Percentiles rank a stretch among this genome's conserved stretches.
phyloP scores from a whole-genome alignment of 2,113 vertebrate species.

The Rhombomys opimus region DNA sequence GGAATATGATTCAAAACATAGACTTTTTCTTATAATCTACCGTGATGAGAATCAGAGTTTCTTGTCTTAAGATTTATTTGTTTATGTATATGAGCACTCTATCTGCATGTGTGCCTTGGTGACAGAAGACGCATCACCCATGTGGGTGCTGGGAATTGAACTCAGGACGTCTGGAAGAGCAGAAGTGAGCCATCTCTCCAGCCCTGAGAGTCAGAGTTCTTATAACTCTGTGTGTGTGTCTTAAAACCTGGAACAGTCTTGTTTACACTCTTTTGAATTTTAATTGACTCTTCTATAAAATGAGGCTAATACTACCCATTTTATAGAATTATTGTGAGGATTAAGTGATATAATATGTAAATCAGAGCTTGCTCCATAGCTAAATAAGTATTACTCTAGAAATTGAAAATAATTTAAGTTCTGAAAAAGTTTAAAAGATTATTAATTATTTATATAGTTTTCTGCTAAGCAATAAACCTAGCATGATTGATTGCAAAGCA shows the following conservation, averaged over 20 bases:
- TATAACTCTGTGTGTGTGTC: neutral
- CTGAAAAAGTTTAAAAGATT: constrained; percentile 55
- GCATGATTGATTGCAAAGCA: constrained; percentile 9
- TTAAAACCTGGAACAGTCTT: constrained; percentile 1
- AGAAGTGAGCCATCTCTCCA: neutral
- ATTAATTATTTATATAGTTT: constrained; percentile 60
- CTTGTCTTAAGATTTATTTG: neutral
- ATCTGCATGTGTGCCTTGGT: neutral
- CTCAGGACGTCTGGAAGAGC: neutral
- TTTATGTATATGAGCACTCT: neutral
- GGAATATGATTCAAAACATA: constrained; percentile 32
- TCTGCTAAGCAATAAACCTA: constrained; percentile 54
- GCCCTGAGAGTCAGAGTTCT: constrained; percentile 10
- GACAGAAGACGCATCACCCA: neutral
- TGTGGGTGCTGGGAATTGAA: neutral
- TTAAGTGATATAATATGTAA: constrained; percentile 44
- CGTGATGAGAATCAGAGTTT: constrained; percentile 29
- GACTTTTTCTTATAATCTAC: constrained; percentile 45
- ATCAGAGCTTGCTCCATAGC: neutral
- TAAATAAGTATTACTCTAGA: constrained; percentile 46
- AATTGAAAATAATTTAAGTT: constrained; percentile 64
- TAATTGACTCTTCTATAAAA: constrained; percentile 57
- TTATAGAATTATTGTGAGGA: constrained; percentile 52
- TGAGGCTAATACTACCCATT: neutral
- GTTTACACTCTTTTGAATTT: constrained; percentile 14